phyloP scores from a whole-genome alignment of 2,797 vertebrate species.

The Luscinia megarhynchos region DNA sequence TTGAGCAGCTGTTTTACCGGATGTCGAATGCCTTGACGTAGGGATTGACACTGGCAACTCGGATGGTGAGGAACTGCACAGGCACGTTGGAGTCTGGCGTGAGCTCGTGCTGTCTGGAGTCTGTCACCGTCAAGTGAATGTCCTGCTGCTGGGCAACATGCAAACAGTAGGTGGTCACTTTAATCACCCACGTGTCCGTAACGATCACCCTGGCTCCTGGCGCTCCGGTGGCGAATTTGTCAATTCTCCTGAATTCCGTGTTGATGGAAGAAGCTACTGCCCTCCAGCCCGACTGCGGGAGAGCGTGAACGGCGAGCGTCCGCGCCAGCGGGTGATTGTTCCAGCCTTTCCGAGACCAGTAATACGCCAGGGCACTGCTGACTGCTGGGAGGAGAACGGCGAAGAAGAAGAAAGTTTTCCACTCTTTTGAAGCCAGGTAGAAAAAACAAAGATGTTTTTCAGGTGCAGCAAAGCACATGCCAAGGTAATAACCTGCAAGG shows the following conservation, averaged over 20 bases:
- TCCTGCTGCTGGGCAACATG: slow-evolving; percentile 88
- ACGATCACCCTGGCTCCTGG: slow-evolving; percentile 88
- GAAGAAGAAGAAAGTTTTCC: slow-evolving; percentile 82
- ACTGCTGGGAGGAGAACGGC: slow-evolving; percentile 79
- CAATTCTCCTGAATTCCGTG: slow-evolving; percentile 90
- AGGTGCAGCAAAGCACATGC: slow-evolving; percentile 91
- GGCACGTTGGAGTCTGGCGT: slow-evolving; percentile 86
- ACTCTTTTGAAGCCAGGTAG: slow-evolving; percentile 78
- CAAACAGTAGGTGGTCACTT: slow-evolving; percentile 89
- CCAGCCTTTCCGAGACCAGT: slow-evolving; percentile 88
- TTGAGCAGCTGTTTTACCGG: slow-evolving; percentile 76
- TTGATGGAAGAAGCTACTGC: slow-evolving; percentile 88
- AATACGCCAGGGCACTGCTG: slow-evolving; percentile 78
- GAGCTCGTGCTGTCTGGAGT: slow-evolving; percentile 89
- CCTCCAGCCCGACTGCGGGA: slow-evolving; percentile 81
- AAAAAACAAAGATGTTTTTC: slow-evolving; percentile 84
- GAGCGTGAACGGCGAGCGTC: slow-evolving; percentile 78
- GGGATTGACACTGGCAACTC: slow-evolving; percentile 85
- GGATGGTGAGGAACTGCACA: slow-evolving; percentile 89
- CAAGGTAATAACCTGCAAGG: slow-evolving; percentile 89
- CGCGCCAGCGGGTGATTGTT: slow-evolving; percentile 85
- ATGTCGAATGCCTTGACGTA: slow-evolving; percentile 84
- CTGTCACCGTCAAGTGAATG: slow-evolving; percentile 86
- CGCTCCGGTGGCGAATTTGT: slow-evolving; percentile 91
- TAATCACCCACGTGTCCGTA: slow-evolving; percentile 94